A percentile compares a stretch with the other conserved stretches of the same genome.
phyloP scores from a whole-genome alignment of 2,888 invertebrate species.

The Mantis religiosa region DNA sequence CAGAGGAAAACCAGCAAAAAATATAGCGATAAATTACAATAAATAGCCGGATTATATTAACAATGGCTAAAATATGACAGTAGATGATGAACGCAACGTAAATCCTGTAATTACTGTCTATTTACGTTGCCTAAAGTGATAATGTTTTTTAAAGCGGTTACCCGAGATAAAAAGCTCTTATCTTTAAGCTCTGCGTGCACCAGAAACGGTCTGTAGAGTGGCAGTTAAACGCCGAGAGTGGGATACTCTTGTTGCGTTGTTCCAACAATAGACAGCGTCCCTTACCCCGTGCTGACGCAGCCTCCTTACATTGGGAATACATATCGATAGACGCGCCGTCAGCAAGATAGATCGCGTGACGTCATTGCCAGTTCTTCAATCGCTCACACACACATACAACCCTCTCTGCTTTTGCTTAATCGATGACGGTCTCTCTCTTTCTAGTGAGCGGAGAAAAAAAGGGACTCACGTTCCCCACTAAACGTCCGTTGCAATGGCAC shows the following conservation, averaged over 20 bases:
- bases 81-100: too few relatives aligned
- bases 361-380: background rate
- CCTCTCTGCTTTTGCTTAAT: background rate
- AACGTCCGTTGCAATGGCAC: background rate
- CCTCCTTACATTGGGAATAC: background rate
- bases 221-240: background rate
- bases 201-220: background rate
- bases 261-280: background rate
- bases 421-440: background rate
- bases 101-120: too few relatives aligned
- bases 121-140: too few relatives aligned
- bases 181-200: background rate
- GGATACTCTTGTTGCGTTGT: background rate
- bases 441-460: background rate
- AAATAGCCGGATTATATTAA: too few relatives aligned
- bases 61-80: too few relatives aligned
- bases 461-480: background rate
- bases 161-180: too few relatives aligned
- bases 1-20: too few relatives aligned
- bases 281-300: background rate
- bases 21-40: too few relatives aligned
- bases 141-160: too few relatives aligned
- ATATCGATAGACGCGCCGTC: background rate
- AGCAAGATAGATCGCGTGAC: background rate
- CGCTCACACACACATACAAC: background rate